phyloP scores from a whole-genome alignment of 2,888 invertebrate species.

The Leistus spinibarbis region DNA sequence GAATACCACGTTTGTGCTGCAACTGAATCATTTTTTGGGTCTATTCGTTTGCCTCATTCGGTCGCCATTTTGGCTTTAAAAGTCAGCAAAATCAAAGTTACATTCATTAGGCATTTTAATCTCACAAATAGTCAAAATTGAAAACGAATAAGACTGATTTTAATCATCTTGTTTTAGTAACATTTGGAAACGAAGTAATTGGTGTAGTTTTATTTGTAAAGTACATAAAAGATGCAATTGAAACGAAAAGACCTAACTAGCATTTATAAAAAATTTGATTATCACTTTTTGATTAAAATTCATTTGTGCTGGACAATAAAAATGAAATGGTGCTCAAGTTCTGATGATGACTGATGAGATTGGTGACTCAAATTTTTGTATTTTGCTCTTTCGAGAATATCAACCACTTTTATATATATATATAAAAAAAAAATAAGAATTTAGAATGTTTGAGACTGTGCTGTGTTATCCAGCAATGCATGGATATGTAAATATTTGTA shows the following conservation, averaged over 20 bases:
- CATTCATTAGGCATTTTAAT: too few species aligned
- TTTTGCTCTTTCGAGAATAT: background rate
- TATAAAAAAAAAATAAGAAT: too few species aligned
- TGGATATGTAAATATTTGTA: slow-evolving; percentile 38
- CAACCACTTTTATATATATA: background rate
- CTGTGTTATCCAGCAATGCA: slow-evolving; percentile 24
- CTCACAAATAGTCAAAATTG: too few species aligned
- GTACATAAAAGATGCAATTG: too few species aligned
- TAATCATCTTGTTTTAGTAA: too few species aligned
- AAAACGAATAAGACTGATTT: too few species aligned
- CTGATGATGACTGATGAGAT: background rate
- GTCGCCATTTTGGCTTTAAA: background rate
- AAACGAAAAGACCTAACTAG: background rate
- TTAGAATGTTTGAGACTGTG: background rate
- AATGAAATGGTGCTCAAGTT: slow-evolving; percentile 30
- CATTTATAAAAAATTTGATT: background rate
- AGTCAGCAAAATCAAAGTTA: too few species aligned
- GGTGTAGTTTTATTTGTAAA: too few species aligned
- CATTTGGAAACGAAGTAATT: too few species aligned
- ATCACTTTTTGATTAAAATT: slow-evolving; percentile 5
- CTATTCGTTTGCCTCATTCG: background rate
- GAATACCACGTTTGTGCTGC: slow-evolving; percentile 10
- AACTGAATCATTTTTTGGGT: background rate
- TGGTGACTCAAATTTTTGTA: background rate
- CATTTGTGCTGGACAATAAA: slow-evolving; percentile 33